Evolutionary conservation across 2,797 vertebrate species (phyloP), one percentile per base, ranked within the genome.

Genomic region (Micrastur ruficollis): DNA sequence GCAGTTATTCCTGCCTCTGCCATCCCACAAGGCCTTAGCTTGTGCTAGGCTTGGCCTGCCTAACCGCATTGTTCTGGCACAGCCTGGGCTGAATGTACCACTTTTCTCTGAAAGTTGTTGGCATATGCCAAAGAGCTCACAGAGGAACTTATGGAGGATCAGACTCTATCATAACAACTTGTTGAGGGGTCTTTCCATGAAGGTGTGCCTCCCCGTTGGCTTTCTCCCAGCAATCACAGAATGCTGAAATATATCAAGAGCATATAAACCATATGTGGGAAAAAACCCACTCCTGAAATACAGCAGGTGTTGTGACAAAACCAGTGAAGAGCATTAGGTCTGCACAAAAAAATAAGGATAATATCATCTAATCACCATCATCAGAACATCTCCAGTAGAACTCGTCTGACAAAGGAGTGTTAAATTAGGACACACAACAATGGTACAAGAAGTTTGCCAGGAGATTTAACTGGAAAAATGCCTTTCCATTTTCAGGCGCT

Each of bases 391-490:
- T 78, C 50, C 31, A 81, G 36, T 32, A 49, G 81, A 86, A 79
- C 31, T 93, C 82, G 14, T 94, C 68, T 84, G 82, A 93, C 49
- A 94, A 88, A 96, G 42, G 49, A 86, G 68, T 80, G 61, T 96
- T 93, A 95, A 82, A 23, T 85, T 93, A 89, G 93, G 90, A 92
- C 90, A 93, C 49, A 79, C 58, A 96, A 97, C 93, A 97, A 97
- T 97, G 80, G 94, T 47, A 47, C 34, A 72, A 74, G 72, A 78
- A 84, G 61, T 86, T 90, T 95, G 93, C 91, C 96, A 95, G 85
- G 46, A 95, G 80, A 83, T 88, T 94, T 66, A 73, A 83, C 85
- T 88, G 93, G 87, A 95, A 97, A 83, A 95, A 94, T 70, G 89
- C 38, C 66, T 95, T 94, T 94, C 87, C 80, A 75, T 94, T 95